phyloP scores from a whole-genome alignment of 2,797 vertebrate species.

The Phataginus tetradactyla region DNA sequence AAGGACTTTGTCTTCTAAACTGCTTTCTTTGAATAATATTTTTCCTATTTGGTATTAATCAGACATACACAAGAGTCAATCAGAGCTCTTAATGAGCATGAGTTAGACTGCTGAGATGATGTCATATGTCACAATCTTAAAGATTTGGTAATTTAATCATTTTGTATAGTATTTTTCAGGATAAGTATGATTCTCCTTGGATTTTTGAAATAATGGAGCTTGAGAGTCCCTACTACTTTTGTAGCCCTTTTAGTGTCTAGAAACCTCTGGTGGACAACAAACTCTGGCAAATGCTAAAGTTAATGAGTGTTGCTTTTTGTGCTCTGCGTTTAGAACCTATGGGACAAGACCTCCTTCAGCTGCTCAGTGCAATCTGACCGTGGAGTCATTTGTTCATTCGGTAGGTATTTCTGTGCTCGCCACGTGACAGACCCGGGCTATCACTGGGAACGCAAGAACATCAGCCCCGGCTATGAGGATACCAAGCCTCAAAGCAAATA shows the following conservation, averaged over 20 bases:
- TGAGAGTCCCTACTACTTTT: neutral
- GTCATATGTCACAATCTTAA: neutral
- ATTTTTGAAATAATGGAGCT: neutral
- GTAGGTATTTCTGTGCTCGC: neutral
- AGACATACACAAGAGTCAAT: neutral
- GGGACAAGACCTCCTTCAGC: neutral
- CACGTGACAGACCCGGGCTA: neutral
- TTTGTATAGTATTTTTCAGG: neutral
- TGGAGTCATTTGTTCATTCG: neutral
- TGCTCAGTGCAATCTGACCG: neutral
- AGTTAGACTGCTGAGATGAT: neutral
- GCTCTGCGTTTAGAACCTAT: neutral
- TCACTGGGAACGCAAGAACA: neutral
- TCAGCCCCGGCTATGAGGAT: neutral
- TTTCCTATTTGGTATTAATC: neutral
- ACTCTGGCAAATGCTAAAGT: neutral
- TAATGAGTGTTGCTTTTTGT: neutral
- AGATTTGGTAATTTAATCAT: neutral
- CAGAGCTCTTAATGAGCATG: neutral
- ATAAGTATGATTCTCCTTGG: neutral
- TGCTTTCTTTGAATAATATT: neutral
- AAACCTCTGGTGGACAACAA: neutral
- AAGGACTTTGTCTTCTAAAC: neutral
- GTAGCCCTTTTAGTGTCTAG: neutral
- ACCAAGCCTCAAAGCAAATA: neutral